These are phyloP conservation scores for Zonitis immaculata DNA, from an alignment of 2,888 invertebrate species.

Conservation along the genomic window DNA sequence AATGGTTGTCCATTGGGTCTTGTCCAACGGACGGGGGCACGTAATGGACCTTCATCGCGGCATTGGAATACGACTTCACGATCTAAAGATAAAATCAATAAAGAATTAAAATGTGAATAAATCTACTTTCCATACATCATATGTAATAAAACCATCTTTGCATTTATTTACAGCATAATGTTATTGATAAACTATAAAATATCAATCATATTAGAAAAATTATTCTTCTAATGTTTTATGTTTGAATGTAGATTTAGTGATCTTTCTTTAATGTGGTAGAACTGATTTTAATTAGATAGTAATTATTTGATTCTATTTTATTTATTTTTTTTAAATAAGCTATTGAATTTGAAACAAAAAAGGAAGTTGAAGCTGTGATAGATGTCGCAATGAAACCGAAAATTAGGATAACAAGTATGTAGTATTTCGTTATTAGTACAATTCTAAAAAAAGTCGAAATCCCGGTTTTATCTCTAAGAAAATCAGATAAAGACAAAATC, in stretches of 20 bases:
- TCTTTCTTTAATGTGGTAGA: not conserved
- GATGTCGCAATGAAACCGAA: no score
- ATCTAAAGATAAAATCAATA: conserved; percentile 52
- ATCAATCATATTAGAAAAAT: not conserved
- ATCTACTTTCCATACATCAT: no score
- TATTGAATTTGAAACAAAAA: not conserved
- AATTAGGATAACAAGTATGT: no score
- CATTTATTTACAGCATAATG: not conserved
- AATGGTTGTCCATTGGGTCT: conserved; percentile 67
- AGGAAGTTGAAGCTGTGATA: not conserved
- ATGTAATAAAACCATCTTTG: no score
- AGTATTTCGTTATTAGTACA: no score
- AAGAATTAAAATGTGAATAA: no score
- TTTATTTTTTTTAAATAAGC: not conserved
- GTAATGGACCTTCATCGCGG: conserved; percentile 78
- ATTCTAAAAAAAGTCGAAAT: no score
- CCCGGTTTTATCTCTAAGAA: no score
- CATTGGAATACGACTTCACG: conserved; percentile 92
- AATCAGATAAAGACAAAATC: no score
- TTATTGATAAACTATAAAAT: not conserved
- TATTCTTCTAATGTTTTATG: not conserved
- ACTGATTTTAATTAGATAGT: not conserved
- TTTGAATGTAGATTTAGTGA: not conserved
- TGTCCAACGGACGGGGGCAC: conserved; percentile 72
- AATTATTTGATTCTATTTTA: not conserved